Percentiles rank a stretch among this genome's conserved stretches.
These are phyloP conservation scores for Isichthys henryi DNA, from an alignment of 2,113 vertebrate species.

Conservation along the genomic window DNA sequence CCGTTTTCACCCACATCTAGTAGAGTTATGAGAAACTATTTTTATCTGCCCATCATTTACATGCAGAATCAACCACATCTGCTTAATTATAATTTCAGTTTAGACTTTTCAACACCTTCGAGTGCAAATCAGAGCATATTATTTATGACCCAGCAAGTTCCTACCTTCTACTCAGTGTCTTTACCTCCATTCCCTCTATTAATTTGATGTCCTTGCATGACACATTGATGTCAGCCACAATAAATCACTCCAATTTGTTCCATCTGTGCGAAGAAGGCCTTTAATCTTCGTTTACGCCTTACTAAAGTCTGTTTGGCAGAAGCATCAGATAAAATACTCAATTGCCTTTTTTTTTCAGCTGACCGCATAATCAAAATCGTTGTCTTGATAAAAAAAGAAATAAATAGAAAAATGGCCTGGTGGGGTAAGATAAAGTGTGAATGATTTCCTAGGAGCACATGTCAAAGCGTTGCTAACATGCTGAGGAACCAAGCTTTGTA, in stretches of 20 bases:
- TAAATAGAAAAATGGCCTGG: constrained; percentile 33
- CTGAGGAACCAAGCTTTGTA: constrained; percentile 52
- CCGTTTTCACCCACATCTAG: background rate
- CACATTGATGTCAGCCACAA: constrained; percentile 65
- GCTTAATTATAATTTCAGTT: constrained; percentile 53
- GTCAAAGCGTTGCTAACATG: constrained; percentile 59
- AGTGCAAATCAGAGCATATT: constrained; percentile 56
- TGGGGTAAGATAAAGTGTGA: constrained; percentile 67
- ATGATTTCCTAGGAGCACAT: constrained; percentile 70
- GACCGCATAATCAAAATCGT: constrained; percentile 57
- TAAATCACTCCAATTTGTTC: constrained; percentile 73
- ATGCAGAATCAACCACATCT: constrained; percentile 52
- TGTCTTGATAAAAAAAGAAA: constrained; percentile 52
- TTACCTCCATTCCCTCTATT: constrained; percentile 24
- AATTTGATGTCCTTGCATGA: constrained; percentile 61
- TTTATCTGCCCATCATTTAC: constrained; percentile 47
- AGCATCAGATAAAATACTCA: constrained; percentile 72
- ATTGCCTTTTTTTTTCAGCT: constrained; percentile 60
- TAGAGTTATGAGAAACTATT: background rate
- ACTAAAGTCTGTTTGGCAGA: constrained; percentile 64
- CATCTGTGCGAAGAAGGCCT: constrained; percentile 61
- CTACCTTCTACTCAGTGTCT: background rate
- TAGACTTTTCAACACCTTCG: constrained; percentile 38
- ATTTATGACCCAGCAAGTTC: constrained; percentile 56
- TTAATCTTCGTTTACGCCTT: constrained; percentile 73